Conservation (phyloP, 2,888 invertebrate genomes). For the Aspidiotus destructor region DNA sequence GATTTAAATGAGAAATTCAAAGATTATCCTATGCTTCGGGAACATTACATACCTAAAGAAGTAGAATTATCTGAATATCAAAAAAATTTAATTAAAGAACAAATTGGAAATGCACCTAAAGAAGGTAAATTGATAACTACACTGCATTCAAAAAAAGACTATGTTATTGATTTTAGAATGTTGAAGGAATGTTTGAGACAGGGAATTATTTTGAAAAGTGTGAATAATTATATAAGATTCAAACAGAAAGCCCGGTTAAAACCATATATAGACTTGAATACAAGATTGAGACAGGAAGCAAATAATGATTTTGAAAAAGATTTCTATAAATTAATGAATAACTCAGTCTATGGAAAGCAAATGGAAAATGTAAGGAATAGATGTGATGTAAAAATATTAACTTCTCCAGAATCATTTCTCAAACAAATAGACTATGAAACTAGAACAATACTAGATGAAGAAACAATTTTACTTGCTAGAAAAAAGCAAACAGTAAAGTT, state of each 20-base stretch:
- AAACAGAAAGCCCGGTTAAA: constrained; percentile 8
- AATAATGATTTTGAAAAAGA: constrained; percentile 12
- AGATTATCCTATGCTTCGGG: constrained; percentile 17
- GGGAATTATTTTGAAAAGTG: constrained; percentile 5
- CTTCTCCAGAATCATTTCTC: constrained; percentile 10
- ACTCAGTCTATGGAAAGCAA: constrained; percentile 5
- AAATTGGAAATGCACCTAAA: background rate
- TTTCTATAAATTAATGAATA: constrained; percentile 8
- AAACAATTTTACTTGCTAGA: constrained; percentile 8
- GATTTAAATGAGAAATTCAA: constrained; percentile 10
- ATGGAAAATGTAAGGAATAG: constrained; percentile 8
- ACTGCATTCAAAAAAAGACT: constrained; percentile 1
- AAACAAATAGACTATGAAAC: constrained; percentile 11
- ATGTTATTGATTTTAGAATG: constrained; percentile 5
- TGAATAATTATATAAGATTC: background rate
- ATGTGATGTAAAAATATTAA: constrained; percentile 14
- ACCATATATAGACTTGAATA: constrained; percentile 6
- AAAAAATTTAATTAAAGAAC: background rate
- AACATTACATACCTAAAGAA: background rate
- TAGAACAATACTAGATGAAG: constrained; percentile 19
- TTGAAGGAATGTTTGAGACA: constrained; percentile 1
- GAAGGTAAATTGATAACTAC: background rate
- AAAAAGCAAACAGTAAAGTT: constrained; percentile 10
- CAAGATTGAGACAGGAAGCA: constrained; percentile 7
- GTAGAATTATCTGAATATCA: constrained; percentile 8